Base-by-base conservation (phyloP, 2,113 vertebrate species). In the zebrafish (Danio rerio) region DNA sequence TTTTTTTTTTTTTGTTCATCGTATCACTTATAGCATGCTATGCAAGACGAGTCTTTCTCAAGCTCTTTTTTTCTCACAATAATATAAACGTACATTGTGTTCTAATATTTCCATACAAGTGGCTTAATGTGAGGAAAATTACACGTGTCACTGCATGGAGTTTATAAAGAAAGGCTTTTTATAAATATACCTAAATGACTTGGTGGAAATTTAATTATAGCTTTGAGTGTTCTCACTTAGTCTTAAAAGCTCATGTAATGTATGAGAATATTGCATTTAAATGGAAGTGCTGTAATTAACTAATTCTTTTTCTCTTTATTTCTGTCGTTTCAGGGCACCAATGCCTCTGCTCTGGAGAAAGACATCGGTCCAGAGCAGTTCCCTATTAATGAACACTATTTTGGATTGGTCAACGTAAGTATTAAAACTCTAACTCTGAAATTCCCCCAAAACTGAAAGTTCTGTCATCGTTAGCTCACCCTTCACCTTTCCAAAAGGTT, bases 291-390 rank as follows among this genome's bases (percentile, higher is more conserved):
- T 59, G 31, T 75, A 56, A 53, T 42, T 20, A 5, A 49, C 56
- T 18, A 7, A n/a, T 62, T 70, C 20, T 16, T n/a, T 11, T 58
- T 5, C 53, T 3, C 55, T 16, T 40, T 47, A 16, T 70, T 65
- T 66, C 82, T 84, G 40, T 80, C 20, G 49, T 86, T 83, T 62
- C 84, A 99, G 97, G 97, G 97, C 97, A 98, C 96, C 96, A 99
- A 98, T 98, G 97, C 97, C 97, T 99, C 97, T 93, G 97, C 97
- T 96, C 96, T 99, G 97, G 97, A 98, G 94, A 99, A 99, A 98
- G 97, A 98, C 94, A 99, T 99, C 92, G 97, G 97, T 88, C 97
- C 97, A 93, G 97, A 99, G 96, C 97, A 99, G 92, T 99, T 98
- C 91, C 97, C 97, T 78, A 97, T 99, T 95, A 99, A 99, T 94